phyloP scores from a whole-genome alignment of 2,797 vertebrate species.

The Rhadinocentrus ornatus region DNA sequence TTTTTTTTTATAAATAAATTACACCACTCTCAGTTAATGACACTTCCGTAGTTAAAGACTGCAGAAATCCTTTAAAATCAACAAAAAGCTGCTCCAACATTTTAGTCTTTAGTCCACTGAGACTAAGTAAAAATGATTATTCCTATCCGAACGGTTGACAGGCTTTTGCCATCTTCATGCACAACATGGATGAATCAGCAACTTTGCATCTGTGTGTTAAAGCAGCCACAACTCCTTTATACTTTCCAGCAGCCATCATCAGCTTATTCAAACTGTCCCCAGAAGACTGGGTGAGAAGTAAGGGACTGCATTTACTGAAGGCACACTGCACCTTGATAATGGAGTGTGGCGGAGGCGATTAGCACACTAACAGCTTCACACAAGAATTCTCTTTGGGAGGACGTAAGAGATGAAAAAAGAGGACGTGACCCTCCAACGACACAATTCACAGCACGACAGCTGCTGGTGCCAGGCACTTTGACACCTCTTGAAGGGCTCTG shows the following conservation, averaged over 20 bases:
- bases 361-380: slow-evolving; percentile 77
- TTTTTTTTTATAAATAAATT: background rate
- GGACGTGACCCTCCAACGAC: slow-evolving; percentile 46
- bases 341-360: slow-evolving; percentile 73
- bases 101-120: background rate
- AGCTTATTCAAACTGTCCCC: slow-evolving; percentile 57
- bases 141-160: background rate
- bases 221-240: background rate
- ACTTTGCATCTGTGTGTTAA: background rate
- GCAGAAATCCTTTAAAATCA: background rate
- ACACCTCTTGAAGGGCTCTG: slow-evolving; percentile 53
- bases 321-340: slow-evolving; percentile 74
- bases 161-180: background rate
- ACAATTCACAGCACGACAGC: slow-evolving; percentile 62
- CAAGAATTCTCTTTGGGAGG: slow-evolving; percentile 55
- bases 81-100: background rate
- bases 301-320: slow-evolving; percentile 55
- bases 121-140: slow-evolving; percentile 1
- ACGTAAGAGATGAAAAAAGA: slow-evolving; percentile 37
- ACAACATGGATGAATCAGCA: slow-evolving; percentile 20
- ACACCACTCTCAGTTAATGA: background rate
- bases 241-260: slow-evolving; percentile 47
- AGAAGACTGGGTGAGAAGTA: slow-evolving; percentile 59
- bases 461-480: slow-evolving; percentile 28
- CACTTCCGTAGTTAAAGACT: background rate